These are phyloP conservation scores for Peromyscus aztecus DNA, from an alignment of 2,797 vertebrate genomes.

Conservation along the genomic window DNA sequence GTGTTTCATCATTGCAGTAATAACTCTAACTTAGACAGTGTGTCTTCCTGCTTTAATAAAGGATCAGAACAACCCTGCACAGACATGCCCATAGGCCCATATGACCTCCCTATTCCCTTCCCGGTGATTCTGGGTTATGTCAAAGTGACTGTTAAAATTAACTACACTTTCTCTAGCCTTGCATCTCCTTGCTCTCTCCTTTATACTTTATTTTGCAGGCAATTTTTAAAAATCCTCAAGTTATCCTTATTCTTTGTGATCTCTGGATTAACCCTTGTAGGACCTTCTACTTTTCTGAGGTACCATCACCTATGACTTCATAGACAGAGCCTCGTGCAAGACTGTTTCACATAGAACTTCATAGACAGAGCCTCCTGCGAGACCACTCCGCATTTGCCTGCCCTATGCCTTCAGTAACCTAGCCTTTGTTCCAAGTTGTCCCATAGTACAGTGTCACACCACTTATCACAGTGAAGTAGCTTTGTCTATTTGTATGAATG, in stretches of 20 bases:
- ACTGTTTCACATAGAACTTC: neutral
- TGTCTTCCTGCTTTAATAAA: neutral
- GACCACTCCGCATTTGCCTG: neutral
- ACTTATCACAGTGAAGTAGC: neutral
- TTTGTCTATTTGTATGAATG: neutral
- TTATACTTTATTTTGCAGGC: neutral
- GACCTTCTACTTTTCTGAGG: neutral
- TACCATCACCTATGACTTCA: neutral
- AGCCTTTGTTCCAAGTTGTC: neutral
- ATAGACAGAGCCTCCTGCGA: neutral
- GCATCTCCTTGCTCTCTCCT: neutral
- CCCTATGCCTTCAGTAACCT: neutral
- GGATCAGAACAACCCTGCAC: neutral
- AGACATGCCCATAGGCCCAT: neutral
- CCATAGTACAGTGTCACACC: no score
- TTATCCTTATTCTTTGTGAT: neutral
- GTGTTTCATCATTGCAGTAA: neutral
- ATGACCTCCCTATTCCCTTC: neutral
- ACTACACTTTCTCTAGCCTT: neutral
- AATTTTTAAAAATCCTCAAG: neutral
- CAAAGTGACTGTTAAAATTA: neutral
- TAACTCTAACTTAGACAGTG: neutral
- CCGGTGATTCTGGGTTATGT: neutral
- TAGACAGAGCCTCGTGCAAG: neutral
- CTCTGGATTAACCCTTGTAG: neutral